phyloP scores from a whole-genome alignment of 2,888 invertebrate genomes.

The Epinotia brunnichana region DNA sequence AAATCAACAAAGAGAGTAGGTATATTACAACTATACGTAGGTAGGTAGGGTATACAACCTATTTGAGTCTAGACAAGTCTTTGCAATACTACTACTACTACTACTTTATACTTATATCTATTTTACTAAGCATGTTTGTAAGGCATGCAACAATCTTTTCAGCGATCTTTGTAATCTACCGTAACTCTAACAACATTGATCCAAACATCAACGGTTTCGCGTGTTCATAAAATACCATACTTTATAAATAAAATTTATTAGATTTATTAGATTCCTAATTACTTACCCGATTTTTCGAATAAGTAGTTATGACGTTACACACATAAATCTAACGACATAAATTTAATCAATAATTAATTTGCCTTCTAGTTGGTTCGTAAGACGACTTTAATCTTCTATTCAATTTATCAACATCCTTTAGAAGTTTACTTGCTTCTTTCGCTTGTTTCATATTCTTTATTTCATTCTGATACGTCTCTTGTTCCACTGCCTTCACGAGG shows the following conservation, averaged over 20 bases:
- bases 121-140: too few relatives aligned
- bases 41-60: not conserved
- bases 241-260: too few relatives aligned
- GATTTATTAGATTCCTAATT: too few relatives aligned
- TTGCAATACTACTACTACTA: too few relatives aligned
- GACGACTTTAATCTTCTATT: conserved; percentile 70
- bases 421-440: conserved; percentile 66
- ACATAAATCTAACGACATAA: not conserved
- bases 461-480: conserved; percentile 68
- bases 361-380: conserved; percentile 65
- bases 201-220: too few relatives aligned
- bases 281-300: too few relatives aligned
- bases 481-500: conserved; percentile 70
- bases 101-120: too few relatives aligned
- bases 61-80: not conserved
- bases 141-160: too few relatives aligned
- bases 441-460: conserved; percentile 67
- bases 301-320: not conserved
- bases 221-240: too few relatives aligned
- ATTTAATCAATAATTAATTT: conserved; percentile 46
- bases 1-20: not conserved
- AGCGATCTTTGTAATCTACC: too few relatives aligned
- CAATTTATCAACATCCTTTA: conserved; percentile 74
- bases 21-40: not conserved
- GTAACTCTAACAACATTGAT: too few relatives aligned